Evolutionary conservation across 2,888 invertebrate genomes (phyloP), one percentile per base, ranked within the genome.

Genomic region (Drosophila maculinotata): DNA sequence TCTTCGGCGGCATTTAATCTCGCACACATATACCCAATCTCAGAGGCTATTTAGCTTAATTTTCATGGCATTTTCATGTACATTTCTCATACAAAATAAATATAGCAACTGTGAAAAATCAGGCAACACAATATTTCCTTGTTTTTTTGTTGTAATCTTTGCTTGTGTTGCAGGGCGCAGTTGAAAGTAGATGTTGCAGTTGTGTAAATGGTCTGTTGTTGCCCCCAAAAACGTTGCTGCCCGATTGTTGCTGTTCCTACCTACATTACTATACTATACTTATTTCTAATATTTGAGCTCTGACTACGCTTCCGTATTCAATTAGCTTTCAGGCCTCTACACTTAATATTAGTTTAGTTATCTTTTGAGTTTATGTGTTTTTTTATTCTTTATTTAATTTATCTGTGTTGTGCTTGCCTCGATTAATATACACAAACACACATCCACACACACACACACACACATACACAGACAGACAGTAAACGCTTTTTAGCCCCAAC

Each of bases 11-110:
- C 71, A 58, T 65, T 53, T 53, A 48, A 36, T 23, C 31, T 23
- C 9, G 38, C 39, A 23, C 38, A 15, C 44, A 45, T 49, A 30
- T 17, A 12, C 47, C 30, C 26, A 31, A 48, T 51, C 39, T 69
- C 57, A 69, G 74, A 75, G 74, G 74, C 74, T 78, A 77, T 49
- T 59, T 58, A 26, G 49, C 48, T 31, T 35, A 47, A 56, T 14
- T 33, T 30, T 42, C 54, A 73, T 53, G 9, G n/a, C 42, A 67
- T 45, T 38, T 49, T 53, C 48, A 54, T 54, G 14, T 26, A 36
- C 33, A 48, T 26, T 56, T 54, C 33, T 39, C 31, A 45, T 44
- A 38, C 44, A 45, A 25, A 45, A 23, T 35, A 26, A 30, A 15
- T 26, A 35, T n/a, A 38, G 10, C 8, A 31, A 9, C 28, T 45